These are phyloP conservation scores for Hirtodrosophila histrioides DNA, from an alignment of 2,888 invertebrate genomes.

Conservation along the genomic window DNA sequence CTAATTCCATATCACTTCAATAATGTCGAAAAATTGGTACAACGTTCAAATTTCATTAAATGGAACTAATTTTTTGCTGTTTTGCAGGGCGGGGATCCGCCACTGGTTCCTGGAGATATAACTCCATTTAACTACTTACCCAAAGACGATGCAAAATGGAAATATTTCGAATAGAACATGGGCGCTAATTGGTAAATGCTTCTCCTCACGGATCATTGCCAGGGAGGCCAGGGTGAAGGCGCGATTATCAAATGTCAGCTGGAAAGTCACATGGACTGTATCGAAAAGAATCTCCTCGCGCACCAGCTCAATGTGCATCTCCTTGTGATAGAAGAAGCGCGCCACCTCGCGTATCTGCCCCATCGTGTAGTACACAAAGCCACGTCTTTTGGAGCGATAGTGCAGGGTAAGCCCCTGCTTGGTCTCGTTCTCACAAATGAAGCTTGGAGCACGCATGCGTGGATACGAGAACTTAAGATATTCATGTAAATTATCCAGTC, in stretches of 20 bases:
- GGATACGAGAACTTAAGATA: constrained; percentile 98
- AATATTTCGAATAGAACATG: constrained; percentile 97
- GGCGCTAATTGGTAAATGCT: constrained; percentile 94
- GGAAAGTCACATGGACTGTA: constrained; percentile 96
- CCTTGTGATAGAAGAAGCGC: constrained; percentile 96
- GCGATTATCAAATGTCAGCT: constrained; percentile 96
- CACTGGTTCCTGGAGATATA: background rate
- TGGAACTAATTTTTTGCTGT: too few relatives aligned
- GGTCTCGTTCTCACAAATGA: constrained; percentile 98
- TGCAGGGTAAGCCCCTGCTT: constrained; percentile 96
- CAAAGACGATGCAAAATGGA: constrained; percentile 98
- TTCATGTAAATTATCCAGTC: constrained; percentile 97
- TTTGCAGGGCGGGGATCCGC: too few relatives aligned
- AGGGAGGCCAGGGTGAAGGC: constrained; percentile 93
- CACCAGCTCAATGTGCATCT: constrained; percentile 95
- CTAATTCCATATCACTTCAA: too few relatives aligned
- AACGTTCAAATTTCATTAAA: too few relatives aligned
- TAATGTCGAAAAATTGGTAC: too few relatives aligned
- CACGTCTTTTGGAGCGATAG: constrained; percentile 95
- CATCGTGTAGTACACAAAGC: constrained; percentile 98
- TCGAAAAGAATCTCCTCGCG: constrained; percentile 94
- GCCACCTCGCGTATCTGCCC: constrained; percentile 97
- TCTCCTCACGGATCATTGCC: constrained; percentile 94
- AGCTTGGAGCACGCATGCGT: constrained; percentile 94
- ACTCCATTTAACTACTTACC: constrained; percentile 86